phyloP scores from a whole-genome alignment of 2,113 vertebrate genomes.

The Myotis davidii region DNA sequence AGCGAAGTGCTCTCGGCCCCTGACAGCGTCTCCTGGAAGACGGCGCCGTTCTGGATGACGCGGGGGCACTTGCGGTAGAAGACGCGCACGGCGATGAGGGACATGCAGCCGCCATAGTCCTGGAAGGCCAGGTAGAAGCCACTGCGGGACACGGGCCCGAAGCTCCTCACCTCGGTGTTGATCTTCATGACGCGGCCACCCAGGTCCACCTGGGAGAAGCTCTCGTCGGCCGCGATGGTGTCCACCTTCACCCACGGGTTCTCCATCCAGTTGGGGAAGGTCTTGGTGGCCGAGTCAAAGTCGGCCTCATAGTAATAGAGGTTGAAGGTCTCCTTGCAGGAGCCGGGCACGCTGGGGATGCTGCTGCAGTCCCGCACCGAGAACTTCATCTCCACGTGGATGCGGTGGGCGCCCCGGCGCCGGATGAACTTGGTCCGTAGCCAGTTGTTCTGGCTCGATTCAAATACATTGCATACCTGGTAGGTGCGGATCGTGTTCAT shows the following conservation, averaged over 20 bases:
- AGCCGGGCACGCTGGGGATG: conserved; percentile 96
- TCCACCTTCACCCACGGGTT: conserved; percentile 98
- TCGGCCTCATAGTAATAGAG: conserved; percentile 96
- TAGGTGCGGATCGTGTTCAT: conserved; percentile 99
- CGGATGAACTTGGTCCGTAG: conserved; percentile 95
- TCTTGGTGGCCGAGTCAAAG: conserved; percentile 90
- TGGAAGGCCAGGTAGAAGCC: conserved; percentile 98
- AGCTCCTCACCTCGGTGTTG: conserved; percentile 96
- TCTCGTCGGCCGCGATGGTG: conserved; percentile 96
- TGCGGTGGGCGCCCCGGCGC: conserved; percentile 92
- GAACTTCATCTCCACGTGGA: conserved; percentile 99
- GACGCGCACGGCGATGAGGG: conserved; percentile 94
- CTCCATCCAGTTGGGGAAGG: conserved; percentile 96
- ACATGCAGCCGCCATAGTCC: conserved; percentile 98
- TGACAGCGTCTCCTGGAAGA: conserved; percentile 95
- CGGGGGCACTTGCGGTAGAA: conserved; percentile 96
- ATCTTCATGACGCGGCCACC: conserved; percentile 97
- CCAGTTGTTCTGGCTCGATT: conserved; percentile 98
- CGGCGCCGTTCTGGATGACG: conserved; percentile 91
- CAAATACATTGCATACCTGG: conserved; percentile 98
- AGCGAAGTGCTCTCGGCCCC: conserved; percentile 97
- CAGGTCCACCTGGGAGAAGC: conserved; percentile 97
- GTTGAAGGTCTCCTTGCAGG: conserved; percentile 99
- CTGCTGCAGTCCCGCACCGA: conserved; percentile 97
- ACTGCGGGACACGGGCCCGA: conserved; percentile 93